These are phyloP conservation scores for Phoxinus phoxinus DNA, from an alignment of 2,113 vertebrate genomes.

Conservation along the genomic window DNA sequence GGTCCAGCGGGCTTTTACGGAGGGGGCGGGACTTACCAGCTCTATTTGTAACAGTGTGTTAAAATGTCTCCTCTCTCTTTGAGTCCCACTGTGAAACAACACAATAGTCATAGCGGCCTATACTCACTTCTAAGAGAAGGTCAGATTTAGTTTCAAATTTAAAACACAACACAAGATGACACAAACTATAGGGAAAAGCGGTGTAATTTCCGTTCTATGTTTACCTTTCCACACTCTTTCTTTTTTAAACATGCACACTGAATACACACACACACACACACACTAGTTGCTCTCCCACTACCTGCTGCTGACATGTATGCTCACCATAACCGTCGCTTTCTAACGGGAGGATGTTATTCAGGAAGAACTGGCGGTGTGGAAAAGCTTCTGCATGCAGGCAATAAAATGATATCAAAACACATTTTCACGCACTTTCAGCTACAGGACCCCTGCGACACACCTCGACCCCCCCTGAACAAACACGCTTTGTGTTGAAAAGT, in stretches of 20 bases:
- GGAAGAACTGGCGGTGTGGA: conserved; percentile 43
- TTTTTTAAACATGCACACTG: not conserved
- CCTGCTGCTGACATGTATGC: not conserved
- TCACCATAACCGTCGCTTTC: not conserved
- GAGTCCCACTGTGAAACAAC: conserved; percentile 10
- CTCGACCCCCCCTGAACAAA: conserved; percentile 1
- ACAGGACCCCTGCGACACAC: not conserved
- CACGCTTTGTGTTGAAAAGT: not conserved
- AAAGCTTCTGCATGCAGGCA: conserved; percentile 14
- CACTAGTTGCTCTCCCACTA: not conserved
- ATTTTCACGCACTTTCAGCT: not conserved
- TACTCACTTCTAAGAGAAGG: conserved; percentile 5
- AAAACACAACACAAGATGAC: not conserved
- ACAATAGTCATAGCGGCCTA: not conserved
- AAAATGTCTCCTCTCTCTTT: conserved; percentile 1
- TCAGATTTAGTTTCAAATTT: not conserved
- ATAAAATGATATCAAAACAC: conserved; percentile 29
- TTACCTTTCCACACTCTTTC: not conserved
- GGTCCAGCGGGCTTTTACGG: too few relatives aligned
- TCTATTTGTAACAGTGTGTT: not conserved
- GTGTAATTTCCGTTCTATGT: not conserved
- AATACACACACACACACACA: not conserved
- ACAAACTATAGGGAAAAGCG: conserved; percentile 7
- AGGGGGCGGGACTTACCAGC: too few relatives aligned
- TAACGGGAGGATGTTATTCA: conserved; percentile 48